phyloP scores from a whole-genome alignment of 2,113 vertebrate species.

The Garra rufa region DNA sequence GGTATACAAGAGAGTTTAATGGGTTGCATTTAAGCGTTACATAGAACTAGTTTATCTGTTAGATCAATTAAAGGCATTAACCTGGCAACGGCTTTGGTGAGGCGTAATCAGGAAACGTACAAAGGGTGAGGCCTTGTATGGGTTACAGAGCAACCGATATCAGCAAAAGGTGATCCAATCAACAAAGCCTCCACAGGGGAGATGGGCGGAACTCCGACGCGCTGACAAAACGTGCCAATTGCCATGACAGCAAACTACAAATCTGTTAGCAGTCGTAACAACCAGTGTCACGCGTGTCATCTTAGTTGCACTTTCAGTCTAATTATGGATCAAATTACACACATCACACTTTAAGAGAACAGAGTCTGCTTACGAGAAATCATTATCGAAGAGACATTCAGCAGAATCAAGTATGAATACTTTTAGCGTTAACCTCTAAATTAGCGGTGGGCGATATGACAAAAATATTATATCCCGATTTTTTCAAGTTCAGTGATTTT shows the following conservation, averaged over 20 bases:
- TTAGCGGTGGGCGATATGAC: no score
- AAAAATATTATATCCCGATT: no score
- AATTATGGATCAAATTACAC: not conserved
- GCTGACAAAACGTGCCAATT: not conserved
- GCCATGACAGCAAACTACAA: conserved; percentile 22
- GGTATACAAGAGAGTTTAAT: not conserved
- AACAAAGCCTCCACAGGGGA: conserved; percentile 5
- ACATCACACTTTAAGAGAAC: not conserved
- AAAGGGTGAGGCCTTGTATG: conserved; percentile 45
- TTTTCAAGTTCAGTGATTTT: no score
- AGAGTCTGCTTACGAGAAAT: not conserved
- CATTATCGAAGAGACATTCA: not conserved
- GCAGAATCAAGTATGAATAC: not conserved
- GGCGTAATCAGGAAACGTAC: conserved; percentile 50
- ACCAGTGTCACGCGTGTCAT: not conserved
- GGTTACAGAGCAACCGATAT: conserved; percentile 43
- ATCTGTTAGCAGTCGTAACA: conserved; percentile 1
- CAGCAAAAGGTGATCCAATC: conserved; percentile 33
- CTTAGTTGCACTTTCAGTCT: not conserved
- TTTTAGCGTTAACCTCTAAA: not conserved
- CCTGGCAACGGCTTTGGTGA: conserved; percentile 62
- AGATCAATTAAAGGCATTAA: conserved; percentile 69
- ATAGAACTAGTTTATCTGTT: conserved; percentile 69
- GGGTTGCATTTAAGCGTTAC: conserved; percentile 24
- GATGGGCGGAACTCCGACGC: not conserved